Evolutionary conservation across 2,113 vertebrate species (phyloP), one percentile per base, ranked within the genome.

Genomic region (Centropristis striata): DNA sequence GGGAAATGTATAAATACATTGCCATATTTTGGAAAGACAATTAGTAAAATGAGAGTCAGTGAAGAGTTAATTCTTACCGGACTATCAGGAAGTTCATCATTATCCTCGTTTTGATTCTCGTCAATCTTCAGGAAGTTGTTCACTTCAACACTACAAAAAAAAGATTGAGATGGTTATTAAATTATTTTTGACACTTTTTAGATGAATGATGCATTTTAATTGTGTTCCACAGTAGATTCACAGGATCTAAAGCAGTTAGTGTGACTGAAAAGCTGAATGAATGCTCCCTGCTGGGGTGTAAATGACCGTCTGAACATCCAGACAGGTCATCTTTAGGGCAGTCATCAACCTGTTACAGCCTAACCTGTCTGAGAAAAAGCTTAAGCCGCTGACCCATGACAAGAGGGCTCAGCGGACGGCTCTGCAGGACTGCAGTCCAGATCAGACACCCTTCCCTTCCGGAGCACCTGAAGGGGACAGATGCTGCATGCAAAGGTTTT

Each of bases 111-210:
- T 47, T 95, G 92, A 72, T 95, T 96, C 81, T 94, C 91, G 46
- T 95, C 93, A 4, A 94, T 94, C 88, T 94, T 95, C 75, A 95
- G 84, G 88, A 96, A 95, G 69, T 88, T 91, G 47, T 88, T 93
- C 0, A 95, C 94, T n/a, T 95, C 94, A 7, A 92, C 89, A 51
- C 95, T 96, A 57, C 42, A 80, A 67, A 59, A 42, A 81, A 59
- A 21, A 70, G 39, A 49, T 6, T 60, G 37, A 4, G 37, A 5
- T 18, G 37, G 51, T 72, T 14, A 54, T 12, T 2, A 0, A 25
- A 41, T 49, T 7, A 5, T 8, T 39, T 71, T 0, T 50, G 2
- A 36, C 12, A 37, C 37, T n/a, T n/a, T n/a, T n/a, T n/a, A n/a
- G n/a, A n/a, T n/a, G n/a, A n/a, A n/a, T n/a, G n/a, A n/a, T n/a